These are phyloP conservation scores for Hemibagrus guttatus DNA, from an alignment of 2,797 vertebrate genomes.

Conservation along the genomic window DNA sequence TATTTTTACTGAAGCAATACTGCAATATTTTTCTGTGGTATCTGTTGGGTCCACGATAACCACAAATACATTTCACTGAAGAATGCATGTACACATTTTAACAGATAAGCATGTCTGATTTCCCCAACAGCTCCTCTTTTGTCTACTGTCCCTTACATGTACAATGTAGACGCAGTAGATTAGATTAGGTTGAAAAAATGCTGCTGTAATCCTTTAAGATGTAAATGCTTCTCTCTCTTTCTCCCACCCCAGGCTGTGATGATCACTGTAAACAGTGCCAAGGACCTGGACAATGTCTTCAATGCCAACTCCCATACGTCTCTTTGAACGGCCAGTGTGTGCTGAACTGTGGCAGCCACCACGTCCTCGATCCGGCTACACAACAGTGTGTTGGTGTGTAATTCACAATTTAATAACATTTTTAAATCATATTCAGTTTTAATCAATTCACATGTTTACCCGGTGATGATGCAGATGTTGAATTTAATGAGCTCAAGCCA, in stretches of 20 bases:
- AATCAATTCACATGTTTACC: background rate
- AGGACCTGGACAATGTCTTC: constrained; percentile 73
- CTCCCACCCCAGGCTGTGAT: constrained; percentile 77
- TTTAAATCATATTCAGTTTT: background rate
- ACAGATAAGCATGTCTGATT: background rate
- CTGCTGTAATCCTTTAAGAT: background rate
- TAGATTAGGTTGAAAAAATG: background rate
- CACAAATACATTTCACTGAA: background rate
- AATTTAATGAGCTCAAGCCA: background rate
- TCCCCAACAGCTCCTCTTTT: background rate
- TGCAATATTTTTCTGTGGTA: background rate
- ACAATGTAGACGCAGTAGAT: background rate
- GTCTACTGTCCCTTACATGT: background rate
- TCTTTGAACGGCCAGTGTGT: constrained; percentile 77
- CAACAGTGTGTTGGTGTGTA: constrained; percentile 79
- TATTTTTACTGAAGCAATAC: background rate
- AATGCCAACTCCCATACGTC: constrained; percentile 77
- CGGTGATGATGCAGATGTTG: background rate
- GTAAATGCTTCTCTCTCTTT: constrained; percentile 4
- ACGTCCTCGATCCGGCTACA: constrained; percentile 67
- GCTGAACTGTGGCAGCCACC: constrained; percentile 74
- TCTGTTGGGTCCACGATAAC: background rate
- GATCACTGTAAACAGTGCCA: constrained; percentile 79
- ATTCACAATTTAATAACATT: constrained; percentile 4
- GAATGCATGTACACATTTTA: background rate